These are phyloP conservation scores for Leucophenga montana DNA, from an alignment of 2,888 invertebrate species.

Conservation along the genomic window DNA sequence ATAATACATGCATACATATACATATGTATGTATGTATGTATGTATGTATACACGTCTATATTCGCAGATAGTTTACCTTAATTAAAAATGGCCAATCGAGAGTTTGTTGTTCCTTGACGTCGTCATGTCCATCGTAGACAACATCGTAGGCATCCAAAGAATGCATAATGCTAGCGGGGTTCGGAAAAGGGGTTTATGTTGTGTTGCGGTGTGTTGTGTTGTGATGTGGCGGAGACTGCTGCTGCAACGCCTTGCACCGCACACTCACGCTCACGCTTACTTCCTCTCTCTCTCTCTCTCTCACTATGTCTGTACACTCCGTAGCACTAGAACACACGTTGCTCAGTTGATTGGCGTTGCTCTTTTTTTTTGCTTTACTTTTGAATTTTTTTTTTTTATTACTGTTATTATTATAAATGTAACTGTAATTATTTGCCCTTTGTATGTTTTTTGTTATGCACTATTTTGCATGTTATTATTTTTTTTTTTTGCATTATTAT, in stretches of 20 bases:
- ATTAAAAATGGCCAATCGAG: conserved; percentile 72
- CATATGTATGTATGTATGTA: not conserved
- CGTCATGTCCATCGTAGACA: conserved; percentile 56
- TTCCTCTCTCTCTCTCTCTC: no score
- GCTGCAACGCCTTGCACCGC: conserved; percentile 16
- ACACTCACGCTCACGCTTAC: no score
- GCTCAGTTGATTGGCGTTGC: conserved; percentile 12
- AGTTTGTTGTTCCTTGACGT: conserved; percentile 56
- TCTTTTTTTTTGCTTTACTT: not conserved
- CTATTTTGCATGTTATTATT: conserved; percentile 2
- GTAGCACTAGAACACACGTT: conserved; percentile 8
- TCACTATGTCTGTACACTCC: not conserved
- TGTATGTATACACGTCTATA: conserved; percentile 6
- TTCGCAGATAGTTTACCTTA: conserved; percentile 59
- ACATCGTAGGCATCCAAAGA: conserved; percentile 60
- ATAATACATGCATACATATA: no score
- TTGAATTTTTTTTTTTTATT: not conserved
- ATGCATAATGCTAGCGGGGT: conserved; percentile 46
- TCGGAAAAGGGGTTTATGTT: no score
- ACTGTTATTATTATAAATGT: no score
- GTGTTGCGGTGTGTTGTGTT: no score
- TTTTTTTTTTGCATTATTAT: no score
- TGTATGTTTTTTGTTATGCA: not conserved
- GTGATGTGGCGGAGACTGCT: conserved; percentile 20
- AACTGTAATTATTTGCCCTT: not conserved